These are phyloP conservation scores for Uria lomvia DNA, from an alignment of 2,113 vertebrate genomes.

Conservation along the genomic window DNA sequence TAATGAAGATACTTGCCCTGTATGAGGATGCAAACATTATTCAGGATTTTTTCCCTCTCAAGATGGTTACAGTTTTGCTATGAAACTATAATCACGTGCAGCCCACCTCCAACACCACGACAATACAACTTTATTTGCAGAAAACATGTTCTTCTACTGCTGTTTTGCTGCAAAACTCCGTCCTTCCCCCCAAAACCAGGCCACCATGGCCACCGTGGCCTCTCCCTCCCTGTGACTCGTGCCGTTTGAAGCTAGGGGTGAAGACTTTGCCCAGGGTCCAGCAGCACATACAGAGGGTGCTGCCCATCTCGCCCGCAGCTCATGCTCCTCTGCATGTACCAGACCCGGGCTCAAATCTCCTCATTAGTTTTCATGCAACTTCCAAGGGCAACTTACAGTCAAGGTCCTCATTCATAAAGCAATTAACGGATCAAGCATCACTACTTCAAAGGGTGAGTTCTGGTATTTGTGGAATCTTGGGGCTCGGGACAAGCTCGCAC, in stretches of 20 bases:
- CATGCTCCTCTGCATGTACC: accelerated
- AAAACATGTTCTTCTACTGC: not conserved
- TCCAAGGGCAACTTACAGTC: not conserved
- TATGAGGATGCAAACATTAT: not conserved
- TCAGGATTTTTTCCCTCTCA: not conserved
- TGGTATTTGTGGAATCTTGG: not conserved
- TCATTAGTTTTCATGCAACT: not conserved
- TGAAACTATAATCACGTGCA: not conserved
- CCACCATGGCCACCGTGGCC: accelerated
- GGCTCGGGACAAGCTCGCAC: not conserved
- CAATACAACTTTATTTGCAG: not conserved
- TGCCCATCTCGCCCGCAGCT: not conserved
- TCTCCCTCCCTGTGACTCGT: not conserved
- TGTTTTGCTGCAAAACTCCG: not conserved
- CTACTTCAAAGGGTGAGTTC: conserved; percentile 4
- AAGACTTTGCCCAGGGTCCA: not conserved
- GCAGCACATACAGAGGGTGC: accelerated
- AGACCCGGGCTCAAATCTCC: not conserved
- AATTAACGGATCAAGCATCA: not conserved
- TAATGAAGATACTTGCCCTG: not conserved
- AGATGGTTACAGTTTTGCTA: not conserved
- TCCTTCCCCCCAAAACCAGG: not conserved
- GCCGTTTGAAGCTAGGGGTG: not conserved
- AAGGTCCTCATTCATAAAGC: conserved; percentile 7
- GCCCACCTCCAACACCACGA: accelerated